Evolutionary conservation across 2,888 invertebrate species (phyloP).

Genomic region (Podabrus alpinus): DNA sequence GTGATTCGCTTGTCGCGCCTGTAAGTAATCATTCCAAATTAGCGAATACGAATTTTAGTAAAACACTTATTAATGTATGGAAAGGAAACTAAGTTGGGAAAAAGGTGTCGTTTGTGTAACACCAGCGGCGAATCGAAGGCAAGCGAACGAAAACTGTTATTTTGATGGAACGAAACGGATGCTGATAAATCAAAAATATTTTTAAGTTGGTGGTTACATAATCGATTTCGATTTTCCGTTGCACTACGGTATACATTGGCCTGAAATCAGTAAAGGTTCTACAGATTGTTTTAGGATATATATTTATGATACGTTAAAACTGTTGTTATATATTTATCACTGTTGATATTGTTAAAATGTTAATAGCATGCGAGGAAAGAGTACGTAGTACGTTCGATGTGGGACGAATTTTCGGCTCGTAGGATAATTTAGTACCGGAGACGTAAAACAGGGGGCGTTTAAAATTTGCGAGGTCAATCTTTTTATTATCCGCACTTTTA

Average conservation of each 20-base stretch:
- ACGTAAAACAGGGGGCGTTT: too few relatives aligned
- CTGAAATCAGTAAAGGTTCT: slow-evolving; percentile 30
- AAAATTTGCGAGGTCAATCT: slow-evolving; percentile 1
- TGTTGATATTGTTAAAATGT: slow-evolving; percentile 52
- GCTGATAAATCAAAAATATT: not conserved
- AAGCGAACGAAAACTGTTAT: not conserved
- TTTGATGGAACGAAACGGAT: not conserved
- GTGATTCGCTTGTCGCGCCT: slow-evolving; percentile 42
- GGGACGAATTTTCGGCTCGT: slow-evolving; percentile 16
- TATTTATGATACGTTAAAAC: slow-evolving; percentile 49
- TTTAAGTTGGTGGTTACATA: not conserved
- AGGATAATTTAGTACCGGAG: not conserved
- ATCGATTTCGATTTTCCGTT: slow-evolving; percentile 1
- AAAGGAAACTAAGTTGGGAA: slow-evolving; percentile 12
- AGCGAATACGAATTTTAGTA: slow-evolving; percentile 37
- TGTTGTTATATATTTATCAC: slow-evolving; percentile 54
- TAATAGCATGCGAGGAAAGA: slow-evolving; percentile 27
- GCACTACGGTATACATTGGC: slow-evolving; percentile 13
- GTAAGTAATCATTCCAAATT: slow-evolving; percentile 48
- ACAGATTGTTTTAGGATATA: slow-evolving; percentile 34
- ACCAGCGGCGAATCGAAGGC: not conserved
- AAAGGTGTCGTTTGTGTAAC: slow-evolving; percentile 14
- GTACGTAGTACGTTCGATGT: slow-evolving; percentile 3
- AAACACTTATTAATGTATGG: slow-evolving; percentile 5
- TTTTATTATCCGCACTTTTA: slow-evolving; percentile 21